A percentile compares a stretch with the other conserved stretches of the same genome.
Conservation (phyloP, 2,888 invertebrate species). For the Andrena camellia region DNA sequence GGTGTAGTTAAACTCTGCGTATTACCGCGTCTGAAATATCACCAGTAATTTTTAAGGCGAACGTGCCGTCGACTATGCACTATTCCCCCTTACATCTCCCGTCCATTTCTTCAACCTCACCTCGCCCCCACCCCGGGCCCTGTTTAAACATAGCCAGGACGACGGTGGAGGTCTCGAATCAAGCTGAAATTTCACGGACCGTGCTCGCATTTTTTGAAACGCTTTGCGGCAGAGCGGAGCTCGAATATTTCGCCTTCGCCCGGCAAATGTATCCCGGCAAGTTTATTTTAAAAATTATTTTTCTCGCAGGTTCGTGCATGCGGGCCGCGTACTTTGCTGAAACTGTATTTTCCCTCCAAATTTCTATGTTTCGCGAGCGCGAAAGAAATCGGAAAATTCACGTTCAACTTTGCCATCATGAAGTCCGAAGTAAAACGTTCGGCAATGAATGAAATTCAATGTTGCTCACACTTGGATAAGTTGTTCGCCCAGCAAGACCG, state of each 20-base stretch:
- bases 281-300: conserved; percentile 64
- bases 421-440: conserved; percentile 34
- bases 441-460: conserved; percentile 18
- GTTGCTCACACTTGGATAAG: conserved; percentile 23
- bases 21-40: conserved; percentile 81
- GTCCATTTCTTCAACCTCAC: conserved; percentile 42
- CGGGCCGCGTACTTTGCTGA: background rate
- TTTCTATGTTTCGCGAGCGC: conserved; percentile 22
- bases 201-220: conserved; percentile 40
- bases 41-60: conserved; percentile 79
- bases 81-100: conserved; percentile 18
- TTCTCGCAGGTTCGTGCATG: conserved; percentile 7
- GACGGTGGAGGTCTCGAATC: conserved; percentile 20
- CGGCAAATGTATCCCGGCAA: conserved; percentile 15
- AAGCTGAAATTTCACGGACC: conserved; percentile 60
- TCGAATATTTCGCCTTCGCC: conserved; percentile 41
- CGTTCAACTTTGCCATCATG: conserved; percentile 23
- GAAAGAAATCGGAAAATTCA: background rate
- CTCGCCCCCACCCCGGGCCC: background rate
- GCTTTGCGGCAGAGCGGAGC: conserved; percentile 19
- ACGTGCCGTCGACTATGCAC: conserved; percentile 72
- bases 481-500: background rate
- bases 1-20: conserved; percentile 80
- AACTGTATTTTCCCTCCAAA: conserved; percentile 15
- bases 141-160: conserved; percentile 49